Evolutionary conservation across 2,797 vertebrate species (phyloP).

Genomic region (Delichon dasypus): DNA sequence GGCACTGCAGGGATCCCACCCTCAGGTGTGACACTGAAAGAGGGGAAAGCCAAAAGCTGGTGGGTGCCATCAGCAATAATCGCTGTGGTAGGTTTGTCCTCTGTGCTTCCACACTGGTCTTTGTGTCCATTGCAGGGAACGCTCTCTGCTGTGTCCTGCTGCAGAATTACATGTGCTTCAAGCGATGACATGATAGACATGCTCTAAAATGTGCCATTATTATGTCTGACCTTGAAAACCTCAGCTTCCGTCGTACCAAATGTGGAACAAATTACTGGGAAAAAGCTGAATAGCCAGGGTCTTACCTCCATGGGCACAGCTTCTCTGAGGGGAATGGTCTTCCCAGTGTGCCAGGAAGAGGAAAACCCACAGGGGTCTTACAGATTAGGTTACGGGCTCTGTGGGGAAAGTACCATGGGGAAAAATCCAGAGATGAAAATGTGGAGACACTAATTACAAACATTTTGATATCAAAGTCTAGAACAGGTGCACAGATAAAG

Average conservation of each 20-base stretch:
- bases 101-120: not conserved
- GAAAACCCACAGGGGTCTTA: not conserved
- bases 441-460: too few species aligned
- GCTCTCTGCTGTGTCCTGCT: not conserved
- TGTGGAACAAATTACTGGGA: conserved; percentile 13
- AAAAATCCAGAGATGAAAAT: not conserved
- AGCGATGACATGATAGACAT: not conserved
- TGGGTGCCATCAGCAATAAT: not conserved
- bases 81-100: not conserved
- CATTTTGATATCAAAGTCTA: not conserved
- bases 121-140: not conserved
- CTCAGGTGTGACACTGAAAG: not conserved
- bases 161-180: not conserved
- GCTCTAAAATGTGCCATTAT: conserved; percentile 21
- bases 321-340: not conserved
- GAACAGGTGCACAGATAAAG: not conserved
- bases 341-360: not conserved
- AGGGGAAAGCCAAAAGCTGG: not conserved
- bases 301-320: not conserved
- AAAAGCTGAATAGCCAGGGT: not conserved
- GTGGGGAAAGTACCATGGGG: not conserved
- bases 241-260: not conserved
- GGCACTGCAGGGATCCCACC: not conserved
- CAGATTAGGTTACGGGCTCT: not conserved
- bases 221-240: conserved; percentile 47